A percentile compares a stretch with the other conserved stretches of the same genome.
Evolutionary conservation across 2,113 vertebrate species (phyloP).

Genomic region (Phocoena sinus): DNA sequence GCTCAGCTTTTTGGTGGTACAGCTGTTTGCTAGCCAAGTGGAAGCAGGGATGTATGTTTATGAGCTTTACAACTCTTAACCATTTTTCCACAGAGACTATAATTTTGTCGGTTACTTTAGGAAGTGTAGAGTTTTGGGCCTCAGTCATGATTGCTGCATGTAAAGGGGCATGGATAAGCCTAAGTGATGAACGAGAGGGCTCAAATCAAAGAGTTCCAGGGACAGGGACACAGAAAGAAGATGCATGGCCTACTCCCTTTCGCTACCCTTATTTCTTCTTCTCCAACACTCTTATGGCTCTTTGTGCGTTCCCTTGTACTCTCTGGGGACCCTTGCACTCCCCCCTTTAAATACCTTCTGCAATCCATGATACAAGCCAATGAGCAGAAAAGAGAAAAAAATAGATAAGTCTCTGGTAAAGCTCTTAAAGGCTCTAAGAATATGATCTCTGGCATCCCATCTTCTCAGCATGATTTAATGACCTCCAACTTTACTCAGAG

Average conservation of each 20-base stretch:
- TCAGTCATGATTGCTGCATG: background rate
- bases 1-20: background rate
- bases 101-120: slow-evolving; percentile 27
- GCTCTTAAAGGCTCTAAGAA: background rate
- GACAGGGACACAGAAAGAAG: background rate
- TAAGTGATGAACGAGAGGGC: background rate
- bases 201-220: background rate
- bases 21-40: background rate
- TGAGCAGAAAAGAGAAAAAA: background rate
- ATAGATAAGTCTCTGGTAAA: background rate
- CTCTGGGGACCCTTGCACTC: background rate
- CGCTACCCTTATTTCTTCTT: background rate
- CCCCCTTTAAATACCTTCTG: background rate
- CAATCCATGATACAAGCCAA: background rate
- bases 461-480: background rate
- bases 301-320: background rate
- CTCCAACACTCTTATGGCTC: background rate
- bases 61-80: background rate
- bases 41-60: slow-evolving; percentile 44
- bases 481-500: background rate
- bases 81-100: slow-evolving; percentile 28
- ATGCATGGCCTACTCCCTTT: rapidly evolving
- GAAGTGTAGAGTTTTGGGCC: background rate
- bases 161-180: background rate
- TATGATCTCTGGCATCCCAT: background rate